A percentile compares a stretch with the other conserved stretches of the same genome.
Conservation (phyloP, 2,113 vertebrate species). For the Syngnathus typhle region DNA sequence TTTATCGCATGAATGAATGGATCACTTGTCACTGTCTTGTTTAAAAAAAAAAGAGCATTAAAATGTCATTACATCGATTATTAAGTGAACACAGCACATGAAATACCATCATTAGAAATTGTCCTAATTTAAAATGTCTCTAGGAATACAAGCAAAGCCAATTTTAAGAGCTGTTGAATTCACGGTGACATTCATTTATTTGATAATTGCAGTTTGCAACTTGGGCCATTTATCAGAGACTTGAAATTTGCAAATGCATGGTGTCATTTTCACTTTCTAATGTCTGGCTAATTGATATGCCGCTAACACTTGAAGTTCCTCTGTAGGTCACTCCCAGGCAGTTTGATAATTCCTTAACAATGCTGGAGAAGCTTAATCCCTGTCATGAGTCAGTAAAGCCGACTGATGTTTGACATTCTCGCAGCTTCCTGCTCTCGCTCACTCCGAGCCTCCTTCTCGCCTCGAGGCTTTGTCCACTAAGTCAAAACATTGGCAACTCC, state of each 20-base stretch:
- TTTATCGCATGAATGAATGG: background rate
- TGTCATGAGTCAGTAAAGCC: constrained; percentile 44
- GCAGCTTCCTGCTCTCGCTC: constrained; percentile 36
- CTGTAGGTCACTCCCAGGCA: constrained; percentile 25
- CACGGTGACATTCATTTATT: background rate
- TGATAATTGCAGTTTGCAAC: background rate
- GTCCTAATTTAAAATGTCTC: background rate
- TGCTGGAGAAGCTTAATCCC: constrained; percentile 45
- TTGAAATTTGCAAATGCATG: constrained; percentile 1
- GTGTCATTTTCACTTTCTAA: constrained; percentile 18
- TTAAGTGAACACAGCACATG: background rate
- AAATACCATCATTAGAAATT: background rate
- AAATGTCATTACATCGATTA: background rate
- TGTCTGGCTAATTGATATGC: constrained; percentile 21
- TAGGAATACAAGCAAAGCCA: background rate
- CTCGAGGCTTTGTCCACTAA: constrained; percentile 59
- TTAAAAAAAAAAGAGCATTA: background rate
- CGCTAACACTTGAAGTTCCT: constrained; percentile 33
- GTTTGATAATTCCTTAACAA: constrained; percentile 32
- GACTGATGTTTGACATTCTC: constrained; percentile 59
- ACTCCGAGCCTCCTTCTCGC: constrained; percentile 31
- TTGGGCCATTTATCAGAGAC: background rate
- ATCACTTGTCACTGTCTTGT: constrained; percentile 1
- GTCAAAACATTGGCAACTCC: constrained; percentile 64
- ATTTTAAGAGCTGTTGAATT: background rate